phyloP scores from a whole-genome alignment of 1,140 invertebrate species.

The Amphibalanus amphitrite region DNA sequence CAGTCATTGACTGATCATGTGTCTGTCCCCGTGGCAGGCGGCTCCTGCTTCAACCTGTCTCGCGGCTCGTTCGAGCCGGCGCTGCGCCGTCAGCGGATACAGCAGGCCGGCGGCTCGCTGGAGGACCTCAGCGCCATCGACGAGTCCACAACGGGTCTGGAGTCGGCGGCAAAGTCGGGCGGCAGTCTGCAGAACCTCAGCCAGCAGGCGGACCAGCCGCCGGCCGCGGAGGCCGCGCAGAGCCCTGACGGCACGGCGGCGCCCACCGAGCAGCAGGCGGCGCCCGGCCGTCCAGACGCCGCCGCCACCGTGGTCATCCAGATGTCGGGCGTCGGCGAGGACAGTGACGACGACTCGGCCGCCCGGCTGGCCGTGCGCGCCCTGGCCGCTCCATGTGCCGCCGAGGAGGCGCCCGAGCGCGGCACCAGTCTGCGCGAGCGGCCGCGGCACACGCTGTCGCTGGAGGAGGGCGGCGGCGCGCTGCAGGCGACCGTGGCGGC shows the following conservation, averaged over 20 bases:
- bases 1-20: too few species aligned
- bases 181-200: constrained; percentile 3
- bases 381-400: neutral
- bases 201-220: neutral
- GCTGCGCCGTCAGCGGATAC: neutral
- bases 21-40: too few species aligned
- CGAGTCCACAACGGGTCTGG: neutral
- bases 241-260: neutral
- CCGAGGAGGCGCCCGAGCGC: neutral
- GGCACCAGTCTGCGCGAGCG: neutral
- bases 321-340: neutral
- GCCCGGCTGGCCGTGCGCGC: neutral
- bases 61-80: constrained; percentile 3
- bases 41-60: neutral
- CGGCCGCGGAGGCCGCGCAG: too few species aligned
- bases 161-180: neutral
- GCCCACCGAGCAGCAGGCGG: neutral
- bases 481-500: neutral
- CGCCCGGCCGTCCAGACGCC: neutral
- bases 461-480: neutral
- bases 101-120: neutral
- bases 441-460: neutral
- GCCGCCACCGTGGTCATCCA: neutral
- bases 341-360: neutral
- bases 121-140: constrained; percentile 3